Evolutionary conservation across 1,140 invertebrate genomes (phyloP).

Genomic region (Drosophila hydei): DNA sequence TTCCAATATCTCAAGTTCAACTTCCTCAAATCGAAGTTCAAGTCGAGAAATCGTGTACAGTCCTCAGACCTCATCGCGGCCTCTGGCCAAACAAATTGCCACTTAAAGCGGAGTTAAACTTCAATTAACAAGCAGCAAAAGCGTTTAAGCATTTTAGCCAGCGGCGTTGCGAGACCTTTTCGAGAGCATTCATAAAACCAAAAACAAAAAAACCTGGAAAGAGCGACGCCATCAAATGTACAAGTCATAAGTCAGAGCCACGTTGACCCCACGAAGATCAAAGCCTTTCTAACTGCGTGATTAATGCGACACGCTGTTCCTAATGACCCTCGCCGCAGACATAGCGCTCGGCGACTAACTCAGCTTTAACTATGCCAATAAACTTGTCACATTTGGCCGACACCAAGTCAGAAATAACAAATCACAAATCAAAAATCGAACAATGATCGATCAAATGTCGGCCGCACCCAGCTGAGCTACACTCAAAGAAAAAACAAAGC

Average conservation of each 20-base stretch:
- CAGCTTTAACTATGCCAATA: slow-evolving; percentile 36
- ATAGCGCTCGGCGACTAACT: slow-evolving; percentile 19
- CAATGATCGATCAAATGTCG: slow-evolving; percentile 59
- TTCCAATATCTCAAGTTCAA: slow-evolving; percentile 15
- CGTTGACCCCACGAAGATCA: slow-evolving; percentile 30
- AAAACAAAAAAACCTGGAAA: slow-evolving; percentile 2
- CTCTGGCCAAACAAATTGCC: slow-evolving; percentile 23
- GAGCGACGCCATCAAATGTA: slow-evolving; percentile 24
- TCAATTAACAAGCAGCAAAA: slow-evolving; percentile 37
- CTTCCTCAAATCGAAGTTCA: slow-evolving; percentile 26
- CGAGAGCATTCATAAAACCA: background rate
- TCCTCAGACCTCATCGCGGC: slow-evolving; percentile 4
- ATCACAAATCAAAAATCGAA: slow-evolving; percentile 38
- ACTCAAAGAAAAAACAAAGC: slow-evolving; percentile 41
- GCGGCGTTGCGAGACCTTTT: slow-evolving; percentile 6
- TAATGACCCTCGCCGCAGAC: slow-evolving; percentile 34
- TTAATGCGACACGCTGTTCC: slow-evolving; percentile 44
- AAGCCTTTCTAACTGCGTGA: slow-evolving; percentile 35
- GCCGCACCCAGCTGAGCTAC: slow-evolving; percentile 44
- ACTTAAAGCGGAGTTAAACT: slow-evolving; percentile 45
- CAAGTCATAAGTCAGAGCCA: slow-evolving; percentile 31
- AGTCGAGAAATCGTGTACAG: slow-evolving; percentile 37
- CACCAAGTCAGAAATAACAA: slow-evolving; percentile 12
- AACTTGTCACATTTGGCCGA: slow-evolving; percentile 42
- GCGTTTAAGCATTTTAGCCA: slow-evolving; percentile 31